Evolutionary conservation across 2,888 invertebrate genomes (phyloP).

Genomic region (Thalpophila matura): DNA sequence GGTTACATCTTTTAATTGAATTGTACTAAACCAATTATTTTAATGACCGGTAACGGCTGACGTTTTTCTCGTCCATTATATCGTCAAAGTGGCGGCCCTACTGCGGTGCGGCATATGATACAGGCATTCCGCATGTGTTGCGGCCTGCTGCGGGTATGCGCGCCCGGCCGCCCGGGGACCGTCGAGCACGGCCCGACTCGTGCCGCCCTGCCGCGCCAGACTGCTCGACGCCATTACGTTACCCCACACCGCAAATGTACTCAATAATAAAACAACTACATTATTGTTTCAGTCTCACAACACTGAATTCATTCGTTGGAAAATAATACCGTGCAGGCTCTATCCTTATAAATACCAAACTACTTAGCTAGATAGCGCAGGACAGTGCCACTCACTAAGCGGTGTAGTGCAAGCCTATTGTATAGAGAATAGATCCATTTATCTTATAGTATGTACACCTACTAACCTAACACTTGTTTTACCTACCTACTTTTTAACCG

Average conservation of each 20-base stretch:
- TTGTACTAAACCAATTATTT: slow-evolving; percentile 46
- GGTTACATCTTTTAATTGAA: slow-evolving; percentile 44
- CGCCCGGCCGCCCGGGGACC: slow-evolving; percentile 31
- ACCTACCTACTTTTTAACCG: no score
- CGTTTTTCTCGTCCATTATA: slow-evolving; percentile 25
- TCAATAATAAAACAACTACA: slow-evolving; percentile 61
- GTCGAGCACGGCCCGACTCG: slow-evolving; percentile 40
- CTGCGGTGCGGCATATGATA: slow-evolving; percentile 44
- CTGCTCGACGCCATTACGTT: slow-evolving; percentile 66
- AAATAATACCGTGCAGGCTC: slow-evolving; percentile 19
- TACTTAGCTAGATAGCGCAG: background rate
- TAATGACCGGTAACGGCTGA: slow-evolving; percentile 25
- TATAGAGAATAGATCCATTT: no score
- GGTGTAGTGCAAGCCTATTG: no score
- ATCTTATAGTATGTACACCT: no score
- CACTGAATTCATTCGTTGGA: slow-evolving; percentile 33
- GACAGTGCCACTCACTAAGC: background rate
- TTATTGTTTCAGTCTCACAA: slow-evolving; percentile 60
- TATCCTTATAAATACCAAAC: background rate
- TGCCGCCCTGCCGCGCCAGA: slow-evolving; percentile 60
- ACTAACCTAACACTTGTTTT: no score
- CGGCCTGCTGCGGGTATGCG: slow-evolving; percentile 28
- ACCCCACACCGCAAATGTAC: slow-evolving; percentile 56
- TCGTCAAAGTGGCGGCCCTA: slow-evolving; percentile 33
- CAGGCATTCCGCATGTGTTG: slow-evolving; percentile 59